These are phyloP conservation scores for Scaptomyza flava DNA, from an alignment of 2,888 invertebrate species.

Conservation along the genomic window DNA sequence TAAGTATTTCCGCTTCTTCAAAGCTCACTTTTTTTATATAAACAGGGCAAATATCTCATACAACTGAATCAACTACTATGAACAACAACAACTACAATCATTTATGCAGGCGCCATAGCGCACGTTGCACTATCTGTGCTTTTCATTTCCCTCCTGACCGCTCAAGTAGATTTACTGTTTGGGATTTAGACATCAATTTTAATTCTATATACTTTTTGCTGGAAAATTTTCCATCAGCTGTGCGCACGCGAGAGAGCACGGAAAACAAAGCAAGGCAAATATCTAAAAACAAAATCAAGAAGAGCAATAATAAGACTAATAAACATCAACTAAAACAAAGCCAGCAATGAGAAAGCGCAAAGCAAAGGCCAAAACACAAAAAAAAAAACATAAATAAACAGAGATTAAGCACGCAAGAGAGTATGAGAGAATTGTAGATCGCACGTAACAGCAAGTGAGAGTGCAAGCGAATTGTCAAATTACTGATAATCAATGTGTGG, in stretches of 20 bases:
- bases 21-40: neutral
- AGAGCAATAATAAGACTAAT: conserved; percentile 24
- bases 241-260: conserved; percentile 50
- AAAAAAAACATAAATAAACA: conserved; percentile 62
- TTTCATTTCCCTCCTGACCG: no score
- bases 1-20: no score
- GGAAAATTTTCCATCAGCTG: conserved; percentile 77
- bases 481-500: conserved; percentile 50
- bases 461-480: conserved; percentile 25
- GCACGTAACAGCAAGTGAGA: conserved; percentile 1
- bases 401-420: conserved; percentile 20
- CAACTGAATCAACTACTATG: conserved; percentile 14
- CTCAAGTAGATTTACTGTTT: conserved; percentile 11
- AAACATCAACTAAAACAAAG: conserved; percentile 50
- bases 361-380: conserved; percentile 28
- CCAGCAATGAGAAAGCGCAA: conserved; percentile 32
- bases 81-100: conserved; percentile 32
- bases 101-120: conserved; percentile 62
- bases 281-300: conserved; percentile 36
- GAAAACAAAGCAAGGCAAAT: conserved; percentile 11
- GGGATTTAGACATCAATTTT: conserved; percentile 67
- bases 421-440: neutral
- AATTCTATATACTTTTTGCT: conserved; percentile 64
- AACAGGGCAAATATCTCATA: neutral
- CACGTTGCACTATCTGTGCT: conserved; percentile 11